These are phyloP conservation scores for Melanophora roralis DNA, from an alignment of 2,888 invertebrate genomes.

Conservation along the genomic window DNA sequence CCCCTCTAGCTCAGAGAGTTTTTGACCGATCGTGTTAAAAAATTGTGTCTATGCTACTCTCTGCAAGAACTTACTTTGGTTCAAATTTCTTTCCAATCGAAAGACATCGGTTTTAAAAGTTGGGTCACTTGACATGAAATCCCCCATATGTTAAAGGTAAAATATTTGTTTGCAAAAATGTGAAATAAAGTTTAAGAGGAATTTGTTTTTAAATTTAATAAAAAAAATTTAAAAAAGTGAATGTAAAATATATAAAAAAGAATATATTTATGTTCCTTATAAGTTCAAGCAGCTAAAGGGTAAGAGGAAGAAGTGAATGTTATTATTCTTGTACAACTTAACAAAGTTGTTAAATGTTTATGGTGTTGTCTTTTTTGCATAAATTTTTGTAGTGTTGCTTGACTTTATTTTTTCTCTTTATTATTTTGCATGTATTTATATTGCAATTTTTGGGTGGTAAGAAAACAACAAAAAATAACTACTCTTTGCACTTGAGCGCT, in stretches of 20 bases:
- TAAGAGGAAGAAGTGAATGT: neutral
- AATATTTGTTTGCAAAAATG: neutral
- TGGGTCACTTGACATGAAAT: no score
- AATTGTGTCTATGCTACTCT: no score
- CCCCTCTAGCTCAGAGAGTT: no score
- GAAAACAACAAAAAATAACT: neutral
- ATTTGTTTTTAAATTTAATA: neutral
- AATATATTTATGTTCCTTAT: neutral
- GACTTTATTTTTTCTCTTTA: neutral
- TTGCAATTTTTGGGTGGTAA: neutral
- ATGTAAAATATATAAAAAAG: neutral
- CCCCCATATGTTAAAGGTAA: slow-evolving; percentile 7
- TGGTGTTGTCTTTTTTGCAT: neutral
- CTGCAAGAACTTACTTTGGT: no score
- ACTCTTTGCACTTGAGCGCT: slow-evolving; percentile 5
- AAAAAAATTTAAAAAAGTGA: neutral
- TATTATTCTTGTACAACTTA: neutral
- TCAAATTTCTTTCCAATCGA: no score
- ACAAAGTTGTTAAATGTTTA: neutral
- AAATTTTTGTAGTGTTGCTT: neutral
- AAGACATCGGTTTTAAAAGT: no score
- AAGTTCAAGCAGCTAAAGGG: neutral
- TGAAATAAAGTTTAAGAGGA: neutral
- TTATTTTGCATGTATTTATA: neutral
- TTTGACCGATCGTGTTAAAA: no score